Conservation (phyloP, 2,888 invertebrate species). For the Azorinus chamasolen region DNA sequence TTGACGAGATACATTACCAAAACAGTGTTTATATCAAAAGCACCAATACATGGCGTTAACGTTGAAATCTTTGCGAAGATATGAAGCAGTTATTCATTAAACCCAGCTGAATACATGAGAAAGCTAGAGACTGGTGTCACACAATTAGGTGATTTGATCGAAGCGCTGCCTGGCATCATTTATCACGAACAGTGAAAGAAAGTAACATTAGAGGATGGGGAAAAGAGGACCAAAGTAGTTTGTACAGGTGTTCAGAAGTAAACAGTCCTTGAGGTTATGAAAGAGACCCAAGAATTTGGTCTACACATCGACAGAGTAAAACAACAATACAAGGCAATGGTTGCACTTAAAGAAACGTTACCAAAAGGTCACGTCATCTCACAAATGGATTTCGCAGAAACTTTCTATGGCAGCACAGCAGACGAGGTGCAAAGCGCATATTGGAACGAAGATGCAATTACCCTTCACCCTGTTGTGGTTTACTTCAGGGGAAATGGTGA, state of each 20-base stretch:
- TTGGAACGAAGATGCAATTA: constrained; percentile 30
- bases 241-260: constrained; percentile 16
- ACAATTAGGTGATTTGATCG: not conserved
- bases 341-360: constrained; percentile 43
- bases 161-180: not conserved
- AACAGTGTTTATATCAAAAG: no score
- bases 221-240: constrained; percentile 42
- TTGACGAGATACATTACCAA: constrained; percentile 15
- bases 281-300: constrained; percentile 33
- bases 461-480: no score
- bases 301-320: constrained; percentile 18
- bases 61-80: constrained; percentile 12
- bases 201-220: constrained; percentile 28
- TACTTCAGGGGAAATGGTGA: constrained; percentile 38
- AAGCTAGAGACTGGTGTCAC: no score
- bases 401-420: constrained; percentile 35
- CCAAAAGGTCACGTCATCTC: constrained; percentile 40
- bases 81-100: constrained; percentile 4
- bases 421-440: no score
- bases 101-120: constrained; percentile 34
- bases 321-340: constrained; percentile 35
- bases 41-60: constrained; percentile 28
- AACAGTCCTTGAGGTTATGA: constrained; percentile 5
- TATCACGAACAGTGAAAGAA: constrained; percentile 34
- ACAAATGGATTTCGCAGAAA: constrained; percentile 66